Conservation (phyloP, 2,888 invertebrate genomes). For the Biston stratarius region DNA sequence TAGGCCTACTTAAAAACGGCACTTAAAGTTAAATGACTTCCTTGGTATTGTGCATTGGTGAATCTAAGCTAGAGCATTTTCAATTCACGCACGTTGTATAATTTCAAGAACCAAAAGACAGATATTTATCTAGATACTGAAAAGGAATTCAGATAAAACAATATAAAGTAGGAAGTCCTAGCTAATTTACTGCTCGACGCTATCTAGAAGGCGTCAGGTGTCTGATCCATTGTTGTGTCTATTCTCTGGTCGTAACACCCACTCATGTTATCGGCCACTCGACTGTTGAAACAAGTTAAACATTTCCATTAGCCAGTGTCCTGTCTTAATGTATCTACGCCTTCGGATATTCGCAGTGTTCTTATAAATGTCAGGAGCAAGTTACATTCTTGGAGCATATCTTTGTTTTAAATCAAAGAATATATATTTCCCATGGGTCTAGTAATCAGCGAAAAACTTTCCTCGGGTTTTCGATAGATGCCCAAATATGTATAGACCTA, state of each 20-base stretch:
- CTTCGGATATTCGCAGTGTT: conserved; percentile 30
- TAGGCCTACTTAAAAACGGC: too few species aligned
- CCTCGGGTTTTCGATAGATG: too few species aligned
- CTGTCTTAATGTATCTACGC: conserved; percentile 40
- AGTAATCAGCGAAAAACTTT: too few species aligned
- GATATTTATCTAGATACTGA: not conserved
- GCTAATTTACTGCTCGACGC: conserved; percentile 34
- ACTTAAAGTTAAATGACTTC: too few species aligned
- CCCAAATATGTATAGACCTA: too few species aligned
- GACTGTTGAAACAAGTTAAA: conserved; percentile 39
- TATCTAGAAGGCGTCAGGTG: conserved; percentile 45
- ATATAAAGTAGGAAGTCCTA: conserved; percentile 15
- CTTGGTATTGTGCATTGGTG: too few species aligned
- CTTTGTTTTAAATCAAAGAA: too few species aligned
- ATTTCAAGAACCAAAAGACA: not conserved
- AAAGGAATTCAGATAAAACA: conserved; percentile 14
- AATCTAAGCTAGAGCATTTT: too few species aligned
- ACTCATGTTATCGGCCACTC: conserved; percentile 36
- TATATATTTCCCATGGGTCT: too few species aligned
- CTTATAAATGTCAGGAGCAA: conserved; percentile 13
- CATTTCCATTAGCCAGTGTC: conserved; percentile 42
- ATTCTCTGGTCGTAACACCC: conserved; percentile 36
- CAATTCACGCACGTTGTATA: too few species aligned
- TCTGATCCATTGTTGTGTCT: conserved; percentile 43
- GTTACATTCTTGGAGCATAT: not conserved